phyloP scores from a whole-genome alignment of 2,888 invertebrate species.

The Agrilus cyanescens region DNA sequence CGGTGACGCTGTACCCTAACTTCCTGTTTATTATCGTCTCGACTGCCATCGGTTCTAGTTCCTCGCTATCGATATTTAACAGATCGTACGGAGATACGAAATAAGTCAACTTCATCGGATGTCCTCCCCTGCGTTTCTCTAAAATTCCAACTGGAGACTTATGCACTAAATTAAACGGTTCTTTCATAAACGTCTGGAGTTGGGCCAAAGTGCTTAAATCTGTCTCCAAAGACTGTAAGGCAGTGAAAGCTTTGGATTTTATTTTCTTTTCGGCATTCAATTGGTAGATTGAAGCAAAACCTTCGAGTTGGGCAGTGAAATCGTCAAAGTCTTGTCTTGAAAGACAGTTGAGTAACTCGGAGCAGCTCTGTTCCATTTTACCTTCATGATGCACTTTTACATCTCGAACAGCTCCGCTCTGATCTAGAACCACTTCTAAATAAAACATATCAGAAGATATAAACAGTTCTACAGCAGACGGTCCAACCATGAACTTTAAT shows the following conservation, averaged over 20 bases:
- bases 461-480: constrained; percentile 69
- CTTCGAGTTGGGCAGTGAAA: constrained; percentile 86
- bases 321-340: constrained; percentile 81
- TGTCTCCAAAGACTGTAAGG: constrained; percentile 81
- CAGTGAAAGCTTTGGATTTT: constrained; percentile 87
- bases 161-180: constrained; percentile 63
- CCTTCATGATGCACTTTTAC: constrained; percentile 88
- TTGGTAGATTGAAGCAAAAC: constrained; percentile 75
- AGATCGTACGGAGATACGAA: constrained; percentile 90
- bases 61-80: constrained; percentile 61
- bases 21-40: constrained; percentile 59
- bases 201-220: constrained; percentile 76
- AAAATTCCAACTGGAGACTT: constrained; percentile 84
- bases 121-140: constrained; percentile 73
- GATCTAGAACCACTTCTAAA: constrained; percentile 78
- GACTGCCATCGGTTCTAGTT: constrained; percentile 59
- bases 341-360: constrained; percentile 74
- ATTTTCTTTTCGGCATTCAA: constrained; percentile 90
- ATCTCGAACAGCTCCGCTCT: constrained; percentile 74
- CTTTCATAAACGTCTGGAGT: constrained; percentile 60
- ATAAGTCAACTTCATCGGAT: constrained; percentile 88
- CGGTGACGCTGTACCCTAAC: constrained; percentile 77
- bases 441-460: constrained; percentile 96
- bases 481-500: constrained; percentile 76
- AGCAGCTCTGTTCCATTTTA: constrained; percentile 74